These are phyloP conservation scores for Entomyzon cyanotis DNA, from an alignment of 2,113 vertebrate genomes.

Conservation along the genomic window DNA sequence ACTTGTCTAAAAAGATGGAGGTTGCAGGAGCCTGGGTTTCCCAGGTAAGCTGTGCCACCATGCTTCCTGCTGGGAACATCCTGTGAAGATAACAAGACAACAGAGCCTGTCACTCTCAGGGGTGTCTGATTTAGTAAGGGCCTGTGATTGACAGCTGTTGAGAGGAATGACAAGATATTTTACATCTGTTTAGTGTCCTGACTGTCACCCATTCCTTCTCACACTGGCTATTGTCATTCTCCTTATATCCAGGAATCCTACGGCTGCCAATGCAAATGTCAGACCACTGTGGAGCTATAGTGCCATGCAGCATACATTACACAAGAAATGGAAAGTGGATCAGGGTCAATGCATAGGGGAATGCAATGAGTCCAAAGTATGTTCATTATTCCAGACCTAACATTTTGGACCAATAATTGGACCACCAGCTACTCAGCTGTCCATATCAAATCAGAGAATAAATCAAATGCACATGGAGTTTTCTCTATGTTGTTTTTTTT, in stretches of 20 bases:
- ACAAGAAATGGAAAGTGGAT: slow-evolving; percentile 61
- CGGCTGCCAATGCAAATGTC: slow-evolving; percentile 66
- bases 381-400: slow-evolving; percentile 56
- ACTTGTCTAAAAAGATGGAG: slow-evolving; percentile 22
- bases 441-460: neutral
- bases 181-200: slow-evolving; percentile 81
- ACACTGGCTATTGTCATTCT: slow-evolving; percentile 80
- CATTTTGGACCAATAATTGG: neutral
- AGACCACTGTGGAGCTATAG: slow-evolving; percentile 71
- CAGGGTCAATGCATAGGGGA: slow-evolving; percentile 66
- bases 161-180: slow-evolving; percentile 82
- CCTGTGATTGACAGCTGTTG: slow-evolving; percentile 78
- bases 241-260: slow-evolving; percentile 65
- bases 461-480: neutral
- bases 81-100: slow-evolving; percentile 65
- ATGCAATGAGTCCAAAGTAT: slow-evolving; percentile 66
- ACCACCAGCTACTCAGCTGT: neutral
- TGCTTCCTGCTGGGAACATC: slow-evolving; percentile 69
- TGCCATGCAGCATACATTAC: slow-evolving; percentile 60
- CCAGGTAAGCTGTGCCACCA: slow-evolving; percentile 69
- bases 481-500: neutral
- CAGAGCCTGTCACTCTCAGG: slow-evolving; percentile 54
- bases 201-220: slow-evolving; percentile 74
- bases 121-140: slow-evolving; percentile 71
- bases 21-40: slow-evolving; percentile 15